Conservation (phyloP, 1,140 invertebrate species). For the Drosophila elegans region DNA sequence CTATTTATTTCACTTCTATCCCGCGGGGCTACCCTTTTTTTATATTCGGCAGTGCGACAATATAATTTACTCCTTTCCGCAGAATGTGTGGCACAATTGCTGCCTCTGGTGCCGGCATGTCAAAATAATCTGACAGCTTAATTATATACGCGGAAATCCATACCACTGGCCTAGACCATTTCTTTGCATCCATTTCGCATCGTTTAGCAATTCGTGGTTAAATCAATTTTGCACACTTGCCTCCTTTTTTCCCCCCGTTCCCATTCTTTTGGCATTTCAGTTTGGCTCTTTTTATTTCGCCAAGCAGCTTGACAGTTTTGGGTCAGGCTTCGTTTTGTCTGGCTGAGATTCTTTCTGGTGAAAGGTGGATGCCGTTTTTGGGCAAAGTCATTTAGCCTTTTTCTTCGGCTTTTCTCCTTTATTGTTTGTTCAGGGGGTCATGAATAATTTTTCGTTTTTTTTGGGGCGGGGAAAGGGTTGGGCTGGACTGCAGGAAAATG, state of each 20-base stretch:
- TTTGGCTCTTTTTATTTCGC: constrained; percentile 10
- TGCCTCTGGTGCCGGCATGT: constrained; percentile 66
- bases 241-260: background rate
- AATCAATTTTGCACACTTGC: constrained; percentile 78
- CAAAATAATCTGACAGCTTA: constrained; percentile 84
- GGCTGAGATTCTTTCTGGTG: constrained; percentile 34
- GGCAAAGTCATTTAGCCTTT: constrained; percentile 54
- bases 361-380: constrained; percentile 46
- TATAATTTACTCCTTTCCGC: constrained; percentile 72
- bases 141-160: constrained; percentile 81
- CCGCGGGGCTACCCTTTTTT: constrained; percentile 38
- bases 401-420: constrained; percentile 46
- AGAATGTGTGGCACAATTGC: constrained; percentile 45
- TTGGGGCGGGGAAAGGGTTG: constrained; percentile 3
- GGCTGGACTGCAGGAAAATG: constrained; percentile 3
- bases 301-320: constrained; percentile 63
- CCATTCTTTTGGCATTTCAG: background rate
- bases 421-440: constrained; percentile 43
- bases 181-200: constrained; percentile 60
- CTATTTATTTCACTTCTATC: constrained; percentile 23
- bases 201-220: constrained; percentile 80
- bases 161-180: constrained; percentile 48
- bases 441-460: constrained; percentile 46
- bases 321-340: constrained; percentile 58
- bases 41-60: constrained; percentile 57